Conservation (phyloP, 2,888 invertebrate species). For the Noctuana brunneofusca region DNA sequence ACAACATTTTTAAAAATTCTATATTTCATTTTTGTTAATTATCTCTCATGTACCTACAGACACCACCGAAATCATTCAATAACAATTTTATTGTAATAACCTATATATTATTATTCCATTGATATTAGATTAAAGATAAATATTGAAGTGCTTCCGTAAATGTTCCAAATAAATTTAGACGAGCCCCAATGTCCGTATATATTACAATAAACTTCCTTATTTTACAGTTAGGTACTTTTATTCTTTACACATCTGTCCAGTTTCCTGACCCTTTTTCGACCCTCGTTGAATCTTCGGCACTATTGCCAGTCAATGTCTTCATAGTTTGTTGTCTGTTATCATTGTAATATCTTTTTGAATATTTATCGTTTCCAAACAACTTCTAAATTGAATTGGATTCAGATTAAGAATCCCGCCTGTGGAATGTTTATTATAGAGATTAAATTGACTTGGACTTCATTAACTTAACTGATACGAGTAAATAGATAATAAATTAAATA, state of each 20-base stretch:
- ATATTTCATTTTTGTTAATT: too few relatives aligned
- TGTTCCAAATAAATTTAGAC: conserved; percentile 3
- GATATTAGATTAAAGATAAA: too few relatives aligned
- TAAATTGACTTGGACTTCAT: too few relatives aligned
- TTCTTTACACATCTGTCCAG: conserved; percentile 68
- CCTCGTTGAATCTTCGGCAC: conserved; percentile 62
- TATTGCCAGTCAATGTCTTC: conserved; percentile 74
- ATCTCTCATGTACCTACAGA: too few relatives aligned
- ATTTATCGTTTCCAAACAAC: not conserved
- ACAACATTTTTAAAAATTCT: too few relatives aligned
- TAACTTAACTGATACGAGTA: too few relatives aligned
- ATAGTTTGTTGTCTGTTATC: conserved; percentile 60
- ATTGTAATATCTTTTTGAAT: conserved; percentile 9
- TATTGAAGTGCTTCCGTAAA: not conserved
- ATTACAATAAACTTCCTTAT: conserved; percentile 38
- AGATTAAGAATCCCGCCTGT: not conserved
- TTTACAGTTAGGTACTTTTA: conserved; percentile 63
- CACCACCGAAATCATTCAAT: too few relatives aligned
- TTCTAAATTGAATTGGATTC: not conserved
- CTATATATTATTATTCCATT: too few relatives aligned
- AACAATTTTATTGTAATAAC: too few relatives aligned
- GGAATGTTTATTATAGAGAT: not conserved
- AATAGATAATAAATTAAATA: too few relatives aligned
- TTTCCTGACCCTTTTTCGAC: conserved; percentile 67
- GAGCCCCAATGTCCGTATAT: conserved; percentile 21